These are phyloP conservation scores for Ophthalmolycus amberensis DNA, from an alignment of 2,113 vertebrate genomes.

Conservation along the genomic window DNA sequence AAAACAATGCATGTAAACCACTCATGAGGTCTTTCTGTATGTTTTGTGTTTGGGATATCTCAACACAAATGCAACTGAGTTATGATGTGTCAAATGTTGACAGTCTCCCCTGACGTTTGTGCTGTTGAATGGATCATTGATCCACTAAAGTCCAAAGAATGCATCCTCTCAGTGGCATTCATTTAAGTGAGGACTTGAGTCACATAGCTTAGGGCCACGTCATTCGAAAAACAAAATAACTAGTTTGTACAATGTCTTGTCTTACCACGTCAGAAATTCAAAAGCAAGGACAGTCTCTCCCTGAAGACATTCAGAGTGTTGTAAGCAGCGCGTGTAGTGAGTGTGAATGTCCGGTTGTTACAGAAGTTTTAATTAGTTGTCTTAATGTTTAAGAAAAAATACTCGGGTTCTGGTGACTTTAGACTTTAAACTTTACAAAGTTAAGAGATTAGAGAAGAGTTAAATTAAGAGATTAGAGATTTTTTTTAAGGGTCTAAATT, in stretches of 20 bases:
- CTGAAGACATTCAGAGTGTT: neutral
- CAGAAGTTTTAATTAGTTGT: neutral
- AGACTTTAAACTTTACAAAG: neutral
- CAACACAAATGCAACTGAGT: neutral
- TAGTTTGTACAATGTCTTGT: neutral
- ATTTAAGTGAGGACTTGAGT: neutral
- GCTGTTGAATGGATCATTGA: neutral
- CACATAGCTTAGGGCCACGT: neutral
- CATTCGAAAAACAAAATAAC: neutral
- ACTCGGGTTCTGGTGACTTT: neutral
- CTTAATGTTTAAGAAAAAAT: neutral
- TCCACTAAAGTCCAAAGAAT: neutral
- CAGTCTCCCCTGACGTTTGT: neutral
- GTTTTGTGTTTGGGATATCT: neutral
- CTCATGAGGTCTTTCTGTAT: neutral
- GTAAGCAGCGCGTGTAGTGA: neutral
- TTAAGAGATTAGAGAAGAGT: neutral
- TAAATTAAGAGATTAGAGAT: neutral
- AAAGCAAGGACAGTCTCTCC: neutral
- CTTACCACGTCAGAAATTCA: neutral
- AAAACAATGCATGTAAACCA: neutral
- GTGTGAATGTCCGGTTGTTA: neutral
- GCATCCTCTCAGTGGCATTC: neutral
- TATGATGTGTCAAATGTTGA: neutral
- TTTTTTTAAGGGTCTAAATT: constrained; percentile 6